phyloP scores from a whole-genome alignment of 1,140 invertebrate species.

The Heliconius eleuchia region DNA sequence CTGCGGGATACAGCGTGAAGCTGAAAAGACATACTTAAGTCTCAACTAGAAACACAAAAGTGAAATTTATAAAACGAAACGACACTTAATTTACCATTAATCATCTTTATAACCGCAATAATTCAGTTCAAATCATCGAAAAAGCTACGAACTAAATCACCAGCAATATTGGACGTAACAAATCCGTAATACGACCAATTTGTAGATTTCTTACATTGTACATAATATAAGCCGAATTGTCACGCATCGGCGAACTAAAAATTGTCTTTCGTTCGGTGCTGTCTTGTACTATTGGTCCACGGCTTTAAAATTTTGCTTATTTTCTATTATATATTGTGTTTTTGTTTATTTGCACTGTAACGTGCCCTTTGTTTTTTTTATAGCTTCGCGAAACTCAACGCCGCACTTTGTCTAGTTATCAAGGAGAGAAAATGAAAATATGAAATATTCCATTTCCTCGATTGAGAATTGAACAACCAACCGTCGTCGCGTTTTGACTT shows the following conservation, averaged over 20 bases:
- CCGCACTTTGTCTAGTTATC: no score
- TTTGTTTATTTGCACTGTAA: no score
- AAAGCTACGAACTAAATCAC: conserved; percentile 7
- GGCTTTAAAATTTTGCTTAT: background rate
- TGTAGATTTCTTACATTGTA: conserved; percentile 6
- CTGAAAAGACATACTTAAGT: no score
- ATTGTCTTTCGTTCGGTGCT: conserved; percentile 45
- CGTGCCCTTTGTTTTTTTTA: no score
- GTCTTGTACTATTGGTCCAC: background rate
- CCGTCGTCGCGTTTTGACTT: no score
- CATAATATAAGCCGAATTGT: conserved; percentile 23
- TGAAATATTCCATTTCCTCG: no score
- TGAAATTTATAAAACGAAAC: background rate
- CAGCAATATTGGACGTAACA: conserved; percentile 9
- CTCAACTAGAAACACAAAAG: background rate
- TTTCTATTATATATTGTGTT: no score
- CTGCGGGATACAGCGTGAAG: no score
- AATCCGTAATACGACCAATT: conserved; percentile 9
- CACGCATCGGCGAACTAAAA: conserved; percentile 40
- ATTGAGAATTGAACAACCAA: no score
- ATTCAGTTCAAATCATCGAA: conserved; percentile 14
- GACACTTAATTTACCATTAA: conserved; percentile 12
- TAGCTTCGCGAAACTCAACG: no score
- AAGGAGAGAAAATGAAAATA: no score
- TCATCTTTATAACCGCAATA: conserved; percentile 3